phyloP scores from a whole-genome alignment of 2,888 invertebrate genomes.

The Dioctria linearis region DNA sequence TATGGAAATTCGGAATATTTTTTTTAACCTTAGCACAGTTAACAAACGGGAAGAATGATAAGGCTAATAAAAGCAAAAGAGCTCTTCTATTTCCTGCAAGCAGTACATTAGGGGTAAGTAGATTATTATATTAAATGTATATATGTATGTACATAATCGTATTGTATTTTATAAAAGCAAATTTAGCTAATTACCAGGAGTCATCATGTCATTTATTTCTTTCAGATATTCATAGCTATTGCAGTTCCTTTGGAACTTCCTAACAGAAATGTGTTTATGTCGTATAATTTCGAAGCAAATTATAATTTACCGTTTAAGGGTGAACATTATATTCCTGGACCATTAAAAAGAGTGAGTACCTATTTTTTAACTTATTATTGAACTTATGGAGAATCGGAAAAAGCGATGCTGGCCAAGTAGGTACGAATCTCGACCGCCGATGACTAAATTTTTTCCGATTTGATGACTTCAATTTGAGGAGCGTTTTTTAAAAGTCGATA shows the following conservation, averaged over 20 bases:
- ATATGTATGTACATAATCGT: neutral
- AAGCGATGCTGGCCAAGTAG: too few species aligned
- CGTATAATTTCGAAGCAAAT: slow-evolving; percentile 82
- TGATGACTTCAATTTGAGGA: too few species aligned
- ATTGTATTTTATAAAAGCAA: neutral
- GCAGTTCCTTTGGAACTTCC: slow-evolving; percentile 80
- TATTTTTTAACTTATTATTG: neutral
- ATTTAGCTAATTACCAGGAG: too few species aligned
- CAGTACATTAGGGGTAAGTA: slow-evolving; percentile 66
- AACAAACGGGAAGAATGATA: neutral
- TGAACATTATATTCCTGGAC: slow-evolving; percentile 74
- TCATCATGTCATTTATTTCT: slow-evolving; percentile 60
- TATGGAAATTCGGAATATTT: neutral
- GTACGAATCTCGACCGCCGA: too few species aligned
- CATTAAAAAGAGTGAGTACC: slow-evolving; percentile 73
- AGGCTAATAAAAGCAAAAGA: slow-evolving; percentile 57
- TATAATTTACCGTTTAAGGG: slow-evolving; percentile 77
- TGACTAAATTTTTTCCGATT: too few species aligned
- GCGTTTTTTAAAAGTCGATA: too few species aligned
- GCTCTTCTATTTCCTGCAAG: slow-evolving; percentile 66
- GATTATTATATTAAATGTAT: neutral
- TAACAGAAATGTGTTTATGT: slow-evolving; percentile 79
- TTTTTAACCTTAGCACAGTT: neutral
- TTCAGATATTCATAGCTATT: slow-evolving; percentile 79
- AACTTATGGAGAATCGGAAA: too few species aligned